Percentiles rank a stretch among this genome's conserved stretches.
phyloP scores from a whole-genome alignment of 2,888 invertebrate species.

The Apotomis turbidana region DNA sequence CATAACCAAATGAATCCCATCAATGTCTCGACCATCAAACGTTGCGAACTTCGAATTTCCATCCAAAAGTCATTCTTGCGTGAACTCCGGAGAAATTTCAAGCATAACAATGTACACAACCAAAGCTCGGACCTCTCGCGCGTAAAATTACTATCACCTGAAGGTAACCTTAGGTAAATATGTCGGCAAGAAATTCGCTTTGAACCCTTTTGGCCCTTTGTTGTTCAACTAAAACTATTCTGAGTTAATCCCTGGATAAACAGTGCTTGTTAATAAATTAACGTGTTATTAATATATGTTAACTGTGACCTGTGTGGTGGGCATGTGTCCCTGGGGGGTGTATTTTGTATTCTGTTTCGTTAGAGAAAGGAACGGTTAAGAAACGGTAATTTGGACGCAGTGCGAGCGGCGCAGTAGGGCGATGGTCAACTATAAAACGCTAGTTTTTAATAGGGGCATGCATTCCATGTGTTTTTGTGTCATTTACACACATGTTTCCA shows the following conservation, averaged over 20 bases:
- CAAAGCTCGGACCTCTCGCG: slow-evolving; percentile 77
- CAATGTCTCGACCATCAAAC: slow-evolving; percentile 56
- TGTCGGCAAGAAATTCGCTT: slow-evolving; percentile 84
- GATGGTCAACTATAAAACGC: neutral
- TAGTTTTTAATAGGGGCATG: too few species aligned
- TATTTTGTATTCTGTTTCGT: slow-evolving; percentile 66
- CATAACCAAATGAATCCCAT: slow-evolving; percentile 37
- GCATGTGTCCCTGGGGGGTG: slow-evolving; percentile 78
- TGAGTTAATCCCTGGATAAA: slow-evolving; percentile 83
- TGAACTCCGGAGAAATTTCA: slow-evolving; percentile 64
- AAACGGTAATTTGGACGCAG: slow-evolving; percentile 65
- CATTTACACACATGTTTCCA: too few species aligned
- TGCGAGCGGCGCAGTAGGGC: slow-evolving; percentile 26
- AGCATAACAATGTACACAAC: slow-evolving; percentile 58
- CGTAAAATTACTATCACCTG: slow-evolving; percentile 83
- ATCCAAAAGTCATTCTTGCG: slow-evolving; percentile 61
- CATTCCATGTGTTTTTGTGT: too few species aligned
- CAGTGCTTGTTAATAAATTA: slow-evolving; percentile 83
- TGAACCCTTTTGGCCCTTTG: slow-evolving; percentile 82
- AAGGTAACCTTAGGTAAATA: slow-evolving; percentile 79
- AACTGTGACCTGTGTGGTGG: slow-evolving; percentile 73
- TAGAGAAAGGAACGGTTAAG: slow-evolving; percentile 77
- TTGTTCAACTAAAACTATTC: slow-evolving; percentile 84
- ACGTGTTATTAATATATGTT: slow-evolving; percentile 83
- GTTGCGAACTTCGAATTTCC: slow-evolving; percentile 61